Evolutionary conservation across 2,888 invertebrate genomes (phyloP).

Genomic region (Rambutsinella grinnellia): DNA sequence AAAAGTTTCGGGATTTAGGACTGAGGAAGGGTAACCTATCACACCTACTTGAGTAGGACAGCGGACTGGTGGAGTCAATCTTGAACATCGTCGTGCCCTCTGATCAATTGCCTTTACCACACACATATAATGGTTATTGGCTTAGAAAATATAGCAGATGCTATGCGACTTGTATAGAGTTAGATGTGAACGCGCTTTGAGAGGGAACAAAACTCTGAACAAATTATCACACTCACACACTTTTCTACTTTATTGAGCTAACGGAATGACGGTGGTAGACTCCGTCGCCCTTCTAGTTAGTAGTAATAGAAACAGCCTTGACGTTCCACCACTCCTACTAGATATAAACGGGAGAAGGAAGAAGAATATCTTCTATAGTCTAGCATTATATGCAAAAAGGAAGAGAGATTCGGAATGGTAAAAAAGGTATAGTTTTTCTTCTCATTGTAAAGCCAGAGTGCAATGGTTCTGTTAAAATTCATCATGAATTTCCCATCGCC

Average conservation of each 20-base stretch:
- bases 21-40: conserved; percentile 45
- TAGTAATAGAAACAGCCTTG: no score
- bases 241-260: conserved; percentile 11
- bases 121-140: conserved; percentile 1
- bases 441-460: no score
- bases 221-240: conserved; percentile 47
- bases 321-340: no score
- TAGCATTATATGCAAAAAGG: no score
- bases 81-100: conserved; percentile 31
- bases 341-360: no score
- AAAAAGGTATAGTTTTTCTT: no score
- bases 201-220: conserved; percentile 25
- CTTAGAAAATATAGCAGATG: neutral
- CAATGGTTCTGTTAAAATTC: conserved; percentile 43
- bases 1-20: no score
- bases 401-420: no score
- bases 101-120: conserved; percentile 40
- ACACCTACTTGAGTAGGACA: conserved; percentile 49
- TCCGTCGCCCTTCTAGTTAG: no score
- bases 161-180: neutral
- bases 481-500: conserved; percentile 35
- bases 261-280: no score
- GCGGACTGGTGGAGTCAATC: conserved; percentile 54
- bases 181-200: neutral
- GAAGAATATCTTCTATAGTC: no score